Conservation (phyloP, 2,113 vertebrate genomes). For the Mesembrinibis cayennensis region DNA sequence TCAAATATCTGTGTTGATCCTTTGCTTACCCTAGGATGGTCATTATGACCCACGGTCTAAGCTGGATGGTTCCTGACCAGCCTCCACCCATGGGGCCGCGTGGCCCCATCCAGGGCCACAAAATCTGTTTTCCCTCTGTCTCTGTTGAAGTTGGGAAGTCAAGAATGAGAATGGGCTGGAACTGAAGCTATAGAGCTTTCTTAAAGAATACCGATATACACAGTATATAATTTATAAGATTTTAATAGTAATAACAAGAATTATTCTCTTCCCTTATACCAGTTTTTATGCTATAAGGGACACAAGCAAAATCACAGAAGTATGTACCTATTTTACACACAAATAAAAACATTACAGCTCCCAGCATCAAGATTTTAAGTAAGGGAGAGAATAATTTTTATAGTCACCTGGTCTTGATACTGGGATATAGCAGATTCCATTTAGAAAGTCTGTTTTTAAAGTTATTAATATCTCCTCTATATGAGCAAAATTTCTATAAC, state of each 20-base stretch:
- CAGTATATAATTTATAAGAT: background rate
- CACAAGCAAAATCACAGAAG: background rate
- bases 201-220: background rate
- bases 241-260: background rate
- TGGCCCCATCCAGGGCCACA: background rate
- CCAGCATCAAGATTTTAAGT: background rate
- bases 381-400: background rate
- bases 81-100: background rate
- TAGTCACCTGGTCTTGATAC: background rate
- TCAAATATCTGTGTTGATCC: background rate
- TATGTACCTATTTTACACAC: background rate
- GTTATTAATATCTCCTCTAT: background rate
- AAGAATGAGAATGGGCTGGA: background rate
- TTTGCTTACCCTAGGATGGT: background rate
- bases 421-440: background rate
- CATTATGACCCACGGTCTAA: background rate
- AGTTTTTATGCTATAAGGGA: background rate
- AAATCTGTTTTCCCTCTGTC: background rate
- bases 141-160: background rate
- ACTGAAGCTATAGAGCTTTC: background rate
- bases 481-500: constrained; percentile 28
- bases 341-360: background rate
- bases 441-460: background rate
- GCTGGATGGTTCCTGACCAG: background rate
- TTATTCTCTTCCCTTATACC: background rate